Conservation (phyloP, 2,797 vertebrate species). For the Eleutherodactylus coqui region DNA sequence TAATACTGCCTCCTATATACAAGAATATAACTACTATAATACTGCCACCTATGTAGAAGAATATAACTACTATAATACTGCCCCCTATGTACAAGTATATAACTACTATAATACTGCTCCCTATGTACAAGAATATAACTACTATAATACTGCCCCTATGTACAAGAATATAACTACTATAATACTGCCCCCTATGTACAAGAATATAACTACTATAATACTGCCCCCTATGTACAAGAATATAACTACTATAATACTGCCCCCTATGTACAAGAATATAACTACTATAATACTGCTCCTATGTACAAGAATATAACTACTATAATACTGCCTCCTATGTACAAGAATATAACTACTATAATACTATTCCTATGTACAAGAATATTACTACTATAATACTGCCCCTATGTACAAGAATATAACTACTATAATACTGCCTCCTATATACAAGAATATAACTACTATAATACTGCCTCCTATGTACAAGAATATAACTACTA, state of each 20-base stretch:
- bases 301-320: slow-evolving; percentile 3
- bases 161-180: slow-evolving; percentile 3
- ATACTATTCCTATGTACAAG: neutral
- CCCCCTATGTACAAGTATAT: neutral
- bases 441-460: neutral
- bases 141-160: neutral
- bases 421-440: neutral
- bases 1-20: neutral
- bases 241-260: neutral
- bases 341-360: slow-evolving; percentile 2
- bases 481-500: slow-evolving; percentile 2
- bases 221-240: neutral
- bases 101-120: neutral
- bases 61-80: slow-evolving; percentile 18
- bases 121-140: slow-evolving; percentile 5
- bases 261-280: neutral
- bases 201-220: slow-evolving; percentile 1
- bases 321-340: neutral
- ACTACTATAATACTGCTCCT: neutral
- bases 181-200: neutral
- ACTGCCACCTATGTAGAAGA: neutral
- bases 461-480: neutral
- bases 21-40: slow-evolving; percentile 19
- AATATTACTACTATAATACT: neutral
- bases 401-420: neutral